Evolutionary conservation across 2,113 vertebrate species (phyloP).

Genomic region (Ciconia stormi): DNA sequence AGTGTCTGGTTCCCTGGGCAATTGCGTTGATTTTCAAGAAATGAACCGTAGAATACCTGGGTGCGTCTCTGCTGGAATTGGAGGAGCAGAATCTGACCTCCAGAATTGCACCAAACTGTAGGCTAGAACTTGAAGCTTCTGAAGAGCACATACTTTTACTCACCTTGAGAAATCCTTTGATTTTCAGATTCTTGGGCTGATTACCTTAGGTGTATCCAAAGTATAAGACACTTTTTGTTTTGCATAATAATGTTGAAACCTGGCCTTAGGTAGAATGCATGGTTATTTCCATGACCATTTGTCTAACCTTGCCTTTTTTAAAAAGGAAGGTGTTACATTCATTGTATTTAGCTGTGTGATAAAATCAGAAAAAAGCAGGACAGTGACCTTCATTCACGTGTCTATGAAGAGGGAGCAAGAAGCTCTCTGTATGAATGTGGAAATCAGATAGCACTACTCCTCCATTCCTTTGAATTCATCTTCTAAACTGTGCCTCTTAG

Average conservation of each 20-base stretch:
- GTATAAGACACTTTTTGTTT: not conserved
- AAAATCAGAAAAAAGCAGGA: not conserved
- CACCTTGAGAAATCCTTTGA: not conserved
- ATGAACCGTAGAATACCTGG: not conserved
- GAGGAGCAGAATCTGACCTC: not conserved
- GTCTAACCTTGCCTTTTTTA: not conserved
- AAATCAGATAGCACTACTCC: not conserved
- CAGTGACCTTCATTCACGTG: not conserved
- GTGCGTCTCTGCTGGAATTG: rapidly evolving
- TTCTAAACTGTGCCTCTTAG: not conserved
- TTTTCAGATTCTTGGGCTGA: not conserved
- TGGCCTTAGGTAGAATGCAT: not conserved
- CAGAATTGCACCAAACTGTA: not conserved
- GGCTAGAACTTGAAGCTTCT: not conserved
- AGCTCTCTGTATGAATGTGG: not conserved
- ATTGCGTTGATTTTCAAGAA: not conserved
- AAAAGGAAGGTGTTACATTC: not conserved
- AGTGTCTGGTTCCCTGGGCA: not conserved
- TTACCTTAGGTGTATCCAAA: not conserved
- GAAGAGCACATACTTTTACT: not conserved
- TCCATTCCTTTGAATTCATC: not conserved
- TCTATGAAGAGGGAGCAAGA: not conserved
- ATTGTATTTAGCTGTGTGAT: not conserved
- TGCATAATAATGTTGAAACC: not conserved
- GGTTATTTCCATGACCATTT: not conserved